A percentile compares a stretch with the other conserved stretches of the same genome.
These are phyloP conservation scores for Limonius californicus DNA, from an alignment of 1,140 invertebrate genomes.

Conservation along the genomic window DNA sequence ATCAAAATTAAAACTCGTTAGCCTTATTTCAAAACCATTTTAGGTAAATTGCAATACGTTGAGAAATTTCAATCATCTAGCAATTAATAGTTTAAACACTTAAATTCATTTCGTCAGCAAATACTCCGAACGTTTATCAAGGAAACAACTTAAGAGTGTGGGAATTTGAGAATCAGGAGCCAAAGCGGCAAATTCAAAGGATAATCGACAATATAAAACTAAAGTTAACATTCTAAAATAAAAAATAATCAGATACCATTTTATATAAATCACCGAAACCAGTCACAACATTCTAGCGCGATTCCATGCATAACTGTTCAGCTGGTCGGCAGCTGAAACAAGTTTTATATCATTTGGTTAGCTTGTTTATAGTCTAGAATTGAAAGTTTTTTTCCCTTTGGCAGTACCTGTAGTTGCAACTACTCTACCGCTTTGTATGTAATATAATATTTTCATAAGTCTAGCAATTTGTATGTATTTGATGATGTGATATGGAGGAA, in stretches of 20 bases:
- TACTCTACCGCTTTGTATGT: too few relatives aligned
- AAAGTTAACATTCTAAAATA: slow-evolving; percentile 48
- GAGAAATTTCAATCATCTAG: neutral
- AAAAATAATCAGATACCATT: slow-evolving; percentile 48
- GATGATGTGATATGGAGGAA: too few relatives aligned
- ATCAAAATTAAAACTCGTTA: too few relatives aligned
- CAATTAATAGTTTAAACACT: slow-evolving; percentile 12
- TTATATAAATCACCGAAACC: slow-evolving; percentile 44
- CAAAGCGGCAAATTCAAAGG: slow-evolving; percentile 43
- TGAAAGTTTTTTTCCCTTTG: neutral
- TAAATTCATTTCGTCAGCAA: slow-evolving; percentile 20
- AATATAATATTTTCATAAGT: too few relatives aligned
- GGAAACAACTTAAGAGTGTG: slow-evolving; percentile 27
- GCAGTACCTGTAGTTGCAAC: neutral
- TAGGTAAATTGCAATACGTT: too few relatives aligned
- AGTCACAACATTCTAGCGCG: slow-evolving; percentile 33
- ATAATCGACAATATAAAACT: slow-evolving; percentile 48
- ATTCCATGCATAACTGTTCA: slow-evolving; percentile 21
- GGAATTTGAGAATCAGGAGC: slow-evolving; percentile 45
- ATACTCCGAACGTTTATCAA: slow-evolving; percentile 35
- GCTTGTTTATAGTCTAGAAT: slow-evolving; percentile 21
- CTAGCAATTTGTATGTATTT: too few relatives aligned
- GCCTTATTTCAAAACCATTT: too few relatives aligned
- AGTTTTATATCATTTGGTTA: slow-evolving; percentile 37
- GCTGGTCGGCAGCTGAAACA: slow-evolving; percentile 27